Conservation (phyloP, 2,113 vertebrate genomes). For the Lates calcarifer region DNA sequence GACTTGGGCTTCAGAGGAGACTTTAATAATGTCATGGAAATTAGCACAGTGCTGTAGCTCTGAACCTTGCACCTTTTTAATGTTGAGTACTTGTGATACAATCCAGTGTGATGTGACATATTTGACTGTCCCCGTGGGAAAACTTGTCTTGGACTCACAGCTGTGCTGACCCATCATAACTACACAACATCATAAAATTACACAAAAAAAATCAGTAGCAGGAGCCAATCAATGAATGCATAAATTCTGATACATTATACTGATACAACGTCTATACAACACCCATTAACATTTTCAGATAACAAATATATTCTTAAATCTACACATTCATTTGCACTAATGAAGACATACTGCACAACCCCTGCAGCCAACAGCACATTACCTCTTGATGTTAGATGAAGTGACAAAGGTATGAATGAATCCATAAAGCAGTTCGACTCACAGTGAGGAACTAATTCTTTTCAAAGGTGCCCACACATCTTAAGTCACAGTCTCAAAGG, state of each 20-base stretch:
- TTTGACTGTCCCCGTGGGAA: slow-evolving; percentile 7
- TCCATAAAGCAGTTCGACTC: not conserved
- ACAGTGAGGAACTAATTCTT: not conserved
- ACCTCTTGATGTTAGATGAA: not conserved
- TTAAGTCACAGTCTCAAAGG: not conserved
- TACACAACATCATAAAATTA: not conserved
- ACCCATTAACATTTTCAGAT: not conserved
- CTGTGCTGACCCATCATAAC: not conserved
- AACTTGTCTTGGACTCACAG: not conserved
- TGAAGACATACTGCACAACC: not conserved
- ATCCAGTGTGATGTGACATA: slow-evolving; percentile 10
- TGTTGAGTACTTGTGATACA: not conserved
- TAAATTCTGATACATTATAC: not conserved
- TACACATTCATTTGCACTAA: not conserved
- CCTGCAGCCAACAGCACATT: not conserved
- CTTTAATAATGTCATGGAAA: slow-evolving; percentile 44
- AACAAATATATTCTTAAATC: not conserved
- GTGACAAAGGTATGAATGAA: not conserved
- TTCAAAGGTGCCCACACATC: too few species aligned
- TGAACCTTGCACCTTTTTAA: slow-evolving; percentile 23
- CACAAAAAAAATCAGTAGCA: not conserved
- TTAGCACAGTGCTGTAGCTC: slow-evolving; percentile 4
- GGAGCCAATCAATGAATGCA: slow-evolving; percentile 6
- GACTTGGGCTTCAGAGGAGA: not conserved
- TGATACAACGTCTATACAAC: not conserved